Percentiles rank a stretch among this genome's conserved stretches.
Evolutionary conservation across 2,888 invertebrate genomes (phyloP).

Genomic region (Hyles lineata): DNA sequence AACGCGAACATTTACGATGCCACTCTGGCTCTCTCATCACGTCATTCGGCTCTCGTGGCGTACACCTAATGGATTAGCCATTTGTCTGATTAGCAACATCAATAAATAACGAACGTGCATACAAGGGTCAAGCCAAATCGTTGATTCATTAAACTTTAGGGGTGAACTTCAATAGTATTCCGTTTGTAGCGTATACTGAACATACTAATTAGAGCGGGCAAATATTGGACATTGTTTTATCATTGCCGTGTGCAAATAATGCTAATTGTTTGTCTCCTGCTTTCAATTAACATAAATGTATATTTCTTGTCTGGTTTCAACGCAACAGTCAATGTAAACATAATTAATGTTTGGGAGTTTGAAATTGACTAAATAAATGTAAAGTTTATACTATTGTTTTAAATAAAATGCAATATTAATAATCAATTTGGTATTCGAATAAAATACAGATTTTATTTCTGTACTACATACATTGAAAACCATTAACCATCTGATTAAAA

Average conservation of each 20-base stretch:
- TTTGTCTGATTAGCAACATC: constrained; percentile 82
- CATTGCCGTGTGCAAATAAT: constrained; percentile 18
- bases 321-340: not conserved
- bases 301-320: not conserved
- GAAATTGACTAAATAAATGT: not conserved
- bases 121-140: constrained; percentile 70
- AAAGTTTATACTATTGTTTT: not conserved
- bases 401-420: too few relatives aligned
- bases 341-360: not conserved
- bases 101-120: constrained; percentile 76
- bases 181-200: constrained; percentile 59
- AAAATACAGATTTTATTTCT: too few relatives aligned
- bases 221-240: constrained; percentile 62
- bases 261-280: constrained; percentile 19
- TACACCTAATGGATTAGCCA: constrained; percentile 80
- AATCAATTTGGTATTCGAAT: too few relatives aligned
- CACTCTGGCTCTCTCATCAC: constrained; percentile 60
- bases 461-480: too few relatives aligned
- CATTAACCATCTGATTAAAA: too few relatives aligned
- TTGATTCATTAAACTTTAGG: constrained; percentile 79
- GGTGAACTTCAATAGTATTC: constrained; percentile 56
- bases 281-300: not conserved
- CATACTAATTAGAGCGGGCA: constrained; percentile 75
- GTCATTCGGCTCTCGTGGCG: constrained; percentile 58
- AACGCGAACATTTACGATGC: constrained; percentile 63